Percentiles rank a stretch among this genome's conserved stretches.
phyloP scores from a whole-genome alignment of 2,113 vertebrate species.

The Genyomyrus donnyi region DNA sequence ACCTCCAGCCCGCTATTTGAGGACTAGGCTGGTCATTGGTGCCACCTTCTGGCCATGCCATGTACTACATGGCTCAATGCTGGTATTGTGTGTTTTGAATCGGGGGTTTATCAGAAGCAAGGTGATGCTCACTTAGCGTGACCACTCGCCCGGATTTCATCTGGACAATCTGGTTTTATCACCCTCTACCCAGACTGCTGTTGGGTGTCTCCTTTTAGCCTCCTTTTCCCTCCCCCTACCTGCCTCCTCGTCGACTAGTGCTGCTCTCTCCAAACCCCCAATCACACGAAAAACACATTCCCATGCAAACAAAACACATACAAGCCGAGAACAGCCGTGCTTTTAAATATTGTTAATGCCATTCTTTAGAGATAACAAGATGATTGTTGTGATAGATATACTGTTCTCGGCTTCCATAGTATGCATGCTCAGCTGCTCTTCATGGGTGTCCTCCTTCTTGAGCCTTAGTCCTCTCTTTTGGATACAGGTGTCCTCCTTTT shows the following conservation, averaged over 20 bases:
- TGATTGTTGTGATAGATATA: neutral
- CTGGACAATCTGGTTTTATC: neutral
- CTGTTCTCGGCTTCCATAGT: too few species aligned
- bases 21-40: neutral
- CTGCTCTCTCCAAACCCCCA: neutral
- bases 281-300: neutral
- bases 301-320: too few species aligned
- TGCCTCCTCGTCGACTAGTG: neutral
- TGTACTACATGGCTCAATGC: neutral
- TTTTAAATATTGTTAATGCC: neutral
- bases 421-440: too few species aligned
- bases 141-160: neutral
- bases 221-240: neutral
- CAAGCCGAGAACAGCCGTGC: neutral
- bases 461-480: too few species aligned
- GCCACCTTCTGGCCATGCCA: neutral
- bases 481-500: too few species aligned
- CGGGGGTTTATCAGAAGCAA: neutral
- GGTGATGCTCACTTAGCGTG: neutral
- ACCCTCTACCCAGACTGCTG: neutral
- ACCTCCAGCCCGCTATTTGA: neutral
- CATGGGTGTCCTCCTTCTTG: neutral
- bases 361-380: neutral
- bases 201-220: neutral
- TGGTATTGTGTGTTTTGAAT: neutral